Base-by-base conservation (phyloP, 1,140 invertebrate species). In the Popillia japonica region DNA sequence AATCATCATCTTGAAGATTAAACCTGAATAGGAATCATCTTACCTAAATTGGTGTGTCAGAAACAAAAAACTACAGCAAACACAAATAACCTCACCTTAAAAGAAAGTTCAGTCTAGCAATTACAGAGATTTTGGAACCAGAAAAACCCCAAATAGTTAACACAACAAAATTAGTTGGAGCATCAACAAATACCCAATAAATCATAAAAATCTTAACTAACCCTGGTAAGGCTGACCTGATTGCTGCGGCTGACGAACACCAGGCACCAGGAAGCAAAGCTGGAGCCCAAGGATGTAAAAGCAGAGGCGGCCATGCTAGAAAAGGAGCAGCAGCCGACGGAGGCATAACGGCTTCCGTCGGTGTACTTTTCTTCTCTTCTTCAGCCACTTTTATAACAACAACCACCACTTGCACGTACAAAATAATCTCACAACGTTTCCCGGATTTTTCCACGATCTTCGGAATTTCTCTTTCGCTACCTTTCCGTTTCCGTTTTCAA, bases 281-380 rank as follows among this genome's bases (percentile, higher is more conserved):
- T 14, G 86, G 85, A 0, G 84, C 85, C 86, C 86, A 87, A 8
- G 86, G 86, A 82, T 85, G 84, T 14, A 87, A 81, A 48, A 87
- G 78, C 20, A 87, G 79, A 20, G 86, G 86, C 22, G 86, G 85
- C 86, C 86, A 87, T 3, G 85, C 84, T 23, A 87, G 78, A n/a
- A 87, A 81, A 0, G 84, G 84, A 9, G 85, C 81, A 3, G 84
- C 82, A 23, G 81, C 81, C 44, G 82, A 79, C 40, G 83, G 44
- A 76, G 82, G 68, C 79, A 82, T 72, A 61, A 81, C 42, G 23
- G 73, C 48, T 23, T 81, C 79, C 79, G 40, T 75, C 72, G 73
- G 48, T n/a, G 40, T 55, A 48, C 41, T 55, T 48, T 80, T 79
- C 72, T 81, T 82, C 72, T 83, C 82, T 17, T 85, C 84, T 72